phyloP scores from a whole-genome alignment of 2,113 vertebrate genomes.

The Grammomys surdaster region DNA sequence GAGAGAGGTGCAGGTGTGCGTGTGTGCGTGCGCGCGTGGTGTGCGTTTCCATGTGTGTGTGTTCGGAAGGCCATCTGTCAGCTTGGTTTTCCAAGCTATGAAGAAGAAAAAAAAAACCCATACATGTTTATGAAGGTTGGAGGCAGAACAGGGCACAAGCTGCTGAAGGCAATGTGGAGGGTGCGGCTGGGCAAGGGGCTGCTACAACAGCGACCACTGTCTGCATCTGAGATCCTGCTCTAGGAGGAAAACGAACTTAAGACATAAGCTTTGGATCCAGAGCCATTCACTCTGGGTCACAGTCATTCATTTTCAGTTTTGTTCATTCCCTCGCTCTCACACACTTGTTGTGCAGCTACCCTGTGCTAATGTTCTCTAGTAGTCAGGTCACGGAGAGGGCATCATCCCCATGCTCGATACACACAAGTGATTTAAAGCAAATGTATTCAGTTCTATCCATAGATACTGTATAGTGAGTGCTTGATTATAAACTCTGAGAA shows the following conservation, averaged over 20 bases:
- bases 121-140: neutral
- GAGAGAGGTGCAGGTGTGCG: neutral
- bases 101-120: neutral
- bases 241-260: neutral
- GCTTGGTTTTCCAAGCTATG: neutral
- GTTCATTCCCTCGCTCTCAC: neutral
- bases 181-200: neutral
- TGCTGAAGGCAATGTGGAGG: neutral
- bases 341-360: neutral
- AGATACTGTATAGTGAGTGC: neutral
- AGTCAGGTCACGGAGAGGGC: neutral
- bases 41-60: neutral
- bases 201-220: too few relatives aligned
- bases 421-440: neutral
- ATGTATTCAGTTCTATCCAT: neutral
- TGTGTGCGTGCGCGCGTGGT: neutral
- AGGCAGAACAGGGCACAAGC: neutral
- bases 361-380: neutral
- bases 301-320: neutral
- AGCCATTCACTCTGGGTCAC: neutral
- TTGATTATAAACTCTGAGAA: neutral
- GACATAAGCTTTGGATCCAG: neutral
- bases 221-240: neutral
- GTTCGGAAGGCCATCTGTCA: slow-evolving; percentile 49
- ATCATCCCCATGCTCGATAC: neutral